Base-by-base conservation (phyloP, 2,797 vertebrate species). In the Dipus sagitta region DNA sequence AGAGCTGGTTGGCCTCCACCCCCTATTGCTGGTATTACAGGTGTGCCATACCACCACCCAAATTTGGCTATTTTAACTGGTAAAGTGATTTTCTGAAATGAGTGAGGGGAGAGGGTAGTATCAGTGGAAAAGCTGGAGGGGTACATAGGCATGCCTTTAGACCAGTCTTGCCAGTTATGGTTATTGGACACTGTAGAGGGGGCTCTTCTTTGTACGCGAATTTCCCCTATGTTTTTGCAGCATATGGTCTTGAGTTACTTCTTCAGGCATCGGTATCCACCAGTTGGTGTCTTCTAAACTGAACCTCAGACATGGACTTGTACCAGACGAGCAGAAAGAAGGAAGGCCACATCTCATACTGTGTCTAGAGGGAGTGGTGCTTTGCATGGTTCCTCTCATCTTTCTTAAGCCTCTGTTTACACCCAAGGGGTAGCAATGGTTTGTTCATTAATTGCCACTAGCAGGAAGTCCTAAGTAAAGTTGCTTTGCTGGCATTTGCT, bases 401-500 rank as follows among this genome's bases (percentile, higher is more conserved):
- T 87, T 74, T n/a, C 47, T 62, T 90, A 76, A 81, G 18, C 21
- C 70, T 83, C 34, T 76, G 3, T 60, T 87, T 7, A 72, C 26
- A 83, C 24, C 26, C 70, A 67, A 64, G n/a, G 54, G 47, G 18
- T 17, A 65, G 18, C 12, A 72, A 11, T 52, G 7, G n/a, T 78
- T 20, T 62, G 60, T 6, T 91, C 42, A 17, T 83, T 92, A 89
- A 84, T 87, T 90, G 30, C 65, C 15, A 24, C 54, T 77, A 67
- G 38, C 23, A 86, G 28, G 38, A 26, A 87, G 38, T 68, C 42
- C 28, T 42, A 86, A 30, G 34, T 88, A 74, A 77, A 34, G 72
- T 52, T 86, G 20, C 64, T 92, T 83, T 77, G 78, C 42, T 94
- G 0, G 60, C 72, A 18, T 81, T 93, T 80, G 32, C 20, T 38